phyloP scores from a whole-genome alignment of 2,797 vertebrate genomes.

The Danio kyathit region DNA sequence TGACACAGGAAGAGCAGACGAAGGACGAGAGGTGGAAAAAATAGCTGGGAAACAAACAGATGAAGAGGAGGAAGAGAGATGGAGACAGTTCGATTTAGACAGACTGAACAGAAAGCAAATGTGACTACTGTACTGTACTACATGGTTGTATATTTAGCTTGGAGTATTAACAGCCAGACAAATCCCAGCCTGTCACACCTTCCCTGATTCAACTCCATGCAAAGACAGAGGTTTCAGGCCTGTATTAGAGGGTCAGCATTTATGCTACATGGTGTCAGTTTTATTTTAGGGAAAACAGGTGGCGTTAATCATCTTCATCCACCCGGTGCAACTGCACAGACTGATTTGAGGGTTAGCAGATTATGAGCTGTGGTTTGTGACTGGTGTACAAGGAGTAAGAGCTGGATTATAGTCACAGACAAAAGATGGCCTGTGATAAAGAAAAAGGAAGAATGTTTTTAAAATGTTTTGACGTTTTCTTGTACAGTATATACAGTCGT shows the following conservation, averaged over 20 bases:
- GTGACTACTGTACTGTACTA: conserved; percentile 21
- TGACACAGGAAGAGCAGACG: conserved; percentile 3
- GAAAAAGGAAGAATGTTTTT: no score
- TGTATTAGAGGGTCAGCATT: conserved; percentile 32
- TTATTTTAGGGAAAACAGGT: conserved; percentile 48
- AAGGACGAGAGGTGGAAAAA: conserved; percentile 31
- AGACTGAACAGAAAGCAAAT: conserved; percentile 34
- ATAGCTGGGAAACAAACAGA: conserved; percentile 10
- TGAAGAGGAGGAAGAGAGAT: not conserved
- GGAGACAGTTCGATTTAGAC: conserved; percentile 29
- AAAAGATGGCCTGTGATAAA: no score
- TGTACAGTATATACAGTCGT: no score
- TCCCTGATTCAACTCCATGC: conserved; percentile 12
- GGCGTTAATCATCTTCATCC: conserved; percentile 37
- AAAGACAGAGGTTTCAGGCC: conserved; percentile 32
- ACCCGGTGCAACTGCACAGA: conserved; percentile 11
- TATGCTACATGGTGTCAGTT: conserved; percentile 33
- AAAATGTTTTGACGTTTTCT: no score
- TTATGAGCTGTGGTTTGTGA: conserved; percentile 10
- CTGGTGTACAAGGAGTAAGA: not conserved
- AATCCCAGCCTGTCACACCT: conserved; percentile 40
- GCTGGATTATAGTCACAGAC: not conserved
- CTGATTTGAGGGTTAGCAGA: conserved; percentile 18
- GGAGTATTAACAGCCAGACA: conserved; percentile 6
- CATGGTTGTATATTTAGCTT: conserved; percentile 27